These are phyloP conservation scores for Trachelus iudaicus DNA, from an alignment of 2,888 invertebrate genomes.

Conservation along the genomic window DNA sequence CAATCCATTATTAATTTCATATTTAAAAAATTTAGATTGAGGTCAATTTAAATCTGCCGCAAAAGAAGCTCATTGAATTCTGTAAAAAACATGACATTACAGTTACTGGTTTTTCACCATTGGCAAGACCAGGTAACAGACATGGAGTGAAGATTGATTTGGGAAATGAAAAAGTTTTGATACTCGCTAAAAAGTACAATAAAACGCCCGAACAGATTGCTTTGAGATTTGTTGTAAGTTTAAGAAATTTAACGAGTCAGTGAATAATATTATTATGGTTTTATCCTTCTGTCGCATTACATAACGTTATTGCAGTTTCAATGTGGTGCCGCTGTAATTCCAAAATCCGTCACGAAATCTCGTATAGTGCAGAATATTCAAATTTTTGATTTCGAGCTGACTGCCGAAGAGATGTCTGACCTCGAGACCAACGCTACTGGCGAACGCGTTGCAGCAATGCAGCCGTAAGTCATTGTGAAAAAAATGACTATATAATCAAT, in stretches of 20 bases:
- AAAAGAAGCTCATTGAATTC: constrained; percentile 75
- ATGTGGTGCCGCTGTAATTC: constrained; percentile 71
- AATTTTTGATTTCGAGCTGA: constrained; percentile 11
- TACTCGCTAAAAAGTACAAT: constrained; percentile 71
- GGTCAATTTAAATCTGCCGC: constrained; percentile 81
- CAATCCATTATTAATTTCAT: background rate
- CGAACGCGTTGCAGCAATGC: background rate
- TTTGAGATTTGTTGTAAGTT: constrained; percentile 71
- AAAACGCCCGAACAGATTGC: constrained; percentile 78
- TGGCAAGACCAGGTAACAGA: constrained; percentile 82
- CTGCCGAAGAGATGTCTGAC: constrained; percentile 7
- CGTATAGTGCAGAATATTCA: constrained; percentile 11
- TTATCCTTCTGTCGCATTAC: background rate
- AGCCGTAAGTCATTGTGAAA: background rate
- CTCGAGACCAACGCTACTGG: constrained; percentile 8
- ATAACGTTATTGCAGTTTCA: constrained; percentile 65
- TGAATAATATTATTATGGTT: background rate
- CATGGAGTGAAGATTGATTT: constrained; percentile 73
- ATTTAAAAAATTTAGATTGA: constrained; percentile 72
- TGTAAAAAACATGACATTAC: constrained; percentile 75
- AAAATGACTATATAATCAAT: background rate
- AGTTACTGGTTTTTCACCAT: constrained; percentile 84
- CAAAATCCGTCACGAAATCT: constrained; percentile 69
- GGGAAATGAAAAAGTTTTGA: constrained; percentile 74
- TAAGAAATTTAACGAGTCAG: background rate